Conservation (phyloP, 2,888 invertebrate species). For the Ophion costatus region DNA sequence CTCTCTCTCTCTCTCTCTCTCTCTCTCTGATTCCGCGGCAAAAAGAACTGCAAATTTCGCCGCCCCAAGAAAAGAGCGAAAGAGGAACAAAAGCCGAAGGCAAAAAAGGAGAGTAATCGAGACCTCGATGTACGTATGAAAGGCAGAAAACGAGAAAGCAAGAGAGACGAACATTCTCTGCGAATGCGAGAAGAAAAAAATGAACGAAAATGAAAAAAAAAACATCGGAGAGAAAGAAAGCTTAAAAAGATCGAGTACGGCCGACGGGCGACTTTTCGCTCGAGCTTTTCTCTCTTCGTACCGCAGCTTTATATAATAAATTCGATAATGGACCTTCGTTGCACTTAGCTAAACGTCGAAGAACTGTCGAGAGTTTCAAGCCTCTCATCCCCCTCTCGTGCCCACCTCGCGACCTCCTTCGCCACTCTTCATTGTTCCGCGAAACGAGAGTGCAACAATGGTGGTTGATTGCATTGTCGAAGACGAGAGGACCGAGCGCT, state of each 20-base stretch:
- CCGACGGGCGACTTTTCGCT: conserved; percentile 34
- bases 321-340: conserved; percentile 67
- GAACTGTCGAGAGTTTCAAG: conserved; percentile 45
- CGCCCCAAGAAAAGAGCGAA: conserved; percentile 26
- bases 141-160: conserved; percentile 28
- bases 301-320: conserved; percentile 62
- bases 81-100: background rate
- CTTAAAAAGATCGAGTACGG: conserved; percentile 47
- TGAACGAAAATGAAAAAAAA: background rate
- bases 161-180: background rate
- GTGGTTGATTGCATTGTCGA: conserved; percentile 72
- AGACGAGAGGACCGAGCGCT: conserved; percentile 47
- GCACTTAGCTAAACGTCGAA: conserved; percentile 70
- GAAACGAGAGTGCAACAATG: conserved; percentile 67
- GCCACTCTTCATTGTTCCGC: conserved; percentile 45
- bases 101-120: no score
- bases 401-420: conserved; percentile 26
- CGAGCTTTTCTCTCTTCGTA: conserved; percentile 48
- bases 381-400: conserved; percentile 3
- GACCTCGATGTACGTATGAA: conserved; percentile 25
- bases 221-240: background rate
- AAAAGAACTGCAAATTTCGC: conserved; percentile 47
- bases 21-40: conserved; percentile 32
- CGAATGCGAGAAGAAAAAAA: conserved; percentile 13
- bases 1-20: conserved; percentile 31